Conservation (phyloP, 1,140 invertebrate genomes). For the Coptotermes formosanus region DNA sequence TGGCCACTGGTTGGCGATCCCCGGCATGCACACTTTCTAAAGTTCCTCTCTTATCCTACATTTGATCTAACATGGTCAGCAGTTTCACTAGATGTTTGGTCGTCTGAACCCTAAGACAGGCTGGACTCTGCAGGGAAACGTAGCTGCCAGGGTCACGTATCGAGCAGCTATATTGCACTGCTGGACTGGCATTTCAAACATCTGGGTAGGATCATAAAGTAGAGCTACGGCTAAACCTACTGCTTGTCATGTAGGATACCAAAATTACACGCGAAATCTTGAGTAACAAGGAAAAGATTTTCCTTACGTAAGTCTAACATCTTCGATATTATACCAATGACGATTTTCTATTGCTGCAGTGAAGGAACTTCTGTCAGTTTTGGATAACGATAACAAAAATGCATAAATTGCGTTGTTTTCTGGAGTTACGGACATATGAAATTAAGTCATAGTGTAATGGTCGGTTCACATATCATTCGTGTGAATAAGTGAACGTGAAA, state of each 20-base stretch:
- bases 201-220: background rate
- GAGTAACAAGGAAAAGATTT: background rate
- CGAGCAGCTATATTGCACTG: background rate
- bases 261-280: background rate
- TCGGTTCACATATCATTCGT: background rate
- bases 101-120: background rate
- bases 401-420: background rate
- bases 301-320: background rate
- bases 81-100: background rate
- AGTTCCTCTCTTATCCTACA: background rate
- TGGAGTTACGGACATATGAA: background rate
- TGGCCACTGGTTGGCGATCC: too few relatives aligned
- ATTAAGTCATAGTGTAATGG: background rate
- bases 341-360: background rate
- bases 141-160: background rate
- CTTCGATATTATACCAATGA: background rate
- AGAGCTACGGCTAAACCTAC: background rate
- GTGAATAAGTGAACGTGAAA: background rate
- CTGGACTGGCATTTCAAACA: slow-evolving; percentile 17
- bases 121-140: background rate
- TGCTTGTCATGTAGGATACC: background rate
- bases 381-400: background rate
- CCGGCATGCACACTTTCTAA: background rate
- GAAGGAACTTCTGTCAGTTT: background rate
- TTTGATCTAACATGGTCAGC: background rate